Evolutionary conservation across 2,113 vertebrate genomes (phyloP).

Genomic region (Raja brachyura): DNA sequence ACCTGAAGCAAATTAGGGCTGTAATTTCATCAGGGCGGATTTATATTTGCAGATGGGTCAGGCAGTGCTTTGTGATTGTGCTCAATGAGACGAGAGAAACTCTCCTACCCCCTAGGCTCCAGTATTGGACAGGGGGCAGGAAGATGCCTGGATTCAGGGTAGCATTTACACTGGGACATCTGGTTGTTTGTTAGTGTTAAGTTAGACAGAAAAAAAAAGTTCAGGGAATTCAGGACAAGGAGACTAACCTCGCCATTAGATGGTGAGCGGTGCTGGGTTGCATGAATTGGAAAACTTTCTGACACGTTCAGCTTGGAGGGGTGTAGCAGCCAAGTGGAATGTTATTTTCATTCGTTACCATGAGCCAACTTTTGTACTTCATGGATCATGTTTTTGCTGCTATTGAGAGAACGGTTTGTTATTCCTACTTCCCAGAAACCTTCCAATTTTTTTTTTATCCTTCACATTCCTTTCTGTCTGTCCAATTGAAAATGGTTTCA

Average conservation of each 20-base stretch:
- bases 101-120: neutral
- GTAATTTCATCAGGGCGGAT: neutral
- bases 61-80: neutral
- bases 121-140: neutral
- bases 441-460: no score
- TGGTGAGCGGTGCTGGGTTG: no score
- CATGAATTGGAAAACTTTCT: no score
- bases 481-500: no score
- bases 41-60: neutral
- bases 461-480: no score
- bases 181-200: neutral
- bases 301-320: neutral
- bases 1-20: neutral
- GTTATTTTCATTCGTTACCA: neutral
- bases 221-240: no score
- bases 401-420: no score
- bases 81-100: neutral
- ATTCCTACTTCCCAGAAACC: no score
- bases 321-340: neutral
- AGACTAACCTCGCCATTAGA: no score
- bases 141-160: neutral
- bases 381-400: no score
- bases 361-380: neutral
- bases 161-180: neutral
- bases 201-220: neutral